These are phyloP conservation scores for Apeltes quadracus DNA, from an alignment of 2,113 vertebrate species.

Conservation along the genomic window DNA sequence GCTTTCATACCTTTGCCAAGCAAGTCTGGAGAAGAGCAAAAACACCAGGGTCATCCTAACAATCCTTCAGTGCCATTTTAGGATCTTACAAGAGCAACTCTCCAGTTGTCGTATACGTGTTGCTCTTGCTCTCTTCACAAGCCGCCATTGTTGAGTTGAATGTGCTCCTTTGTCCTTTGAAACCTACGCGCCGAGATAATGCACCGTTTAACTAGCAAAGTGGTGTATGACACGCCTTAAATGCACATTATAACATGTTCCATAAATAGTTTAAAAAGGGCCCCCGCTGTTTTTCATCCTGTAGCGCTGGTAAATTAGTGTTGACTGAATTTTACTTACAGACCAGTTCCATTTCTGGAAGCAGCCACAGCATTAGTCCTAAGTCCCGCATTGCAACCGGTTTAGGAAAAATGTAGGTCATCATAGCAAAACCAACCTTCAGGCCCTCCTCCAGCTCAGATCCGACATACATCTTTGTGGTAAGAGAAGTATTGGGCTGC, in stretches of 20 bases:
- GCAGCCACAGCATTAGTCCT: slow-evolving; percentile 59
- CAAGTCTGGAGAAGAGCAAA: neutral
- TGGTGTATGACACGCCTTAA: neutral
- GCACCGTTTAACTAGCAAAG: neutral
- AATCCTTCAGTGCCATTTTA: neutral
- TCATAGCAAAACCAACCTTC: slow-evolving; percentile 48
- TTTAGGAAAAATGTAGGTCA: slow-evolving; percentile 80
- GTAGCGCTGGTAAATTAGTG: slow-evolving; percentile 43
- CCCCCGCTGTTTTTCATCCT: slow-evolving; percentile 28
- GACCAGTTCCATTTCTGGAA: slow-evolving; percentile 53
- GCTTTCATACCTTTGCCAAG: neutral
- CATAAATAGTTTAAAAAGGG: neutral
- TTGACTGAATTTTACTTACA: slow-evolving; percentile 40
- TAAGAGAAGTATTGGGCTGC: slow-evolving; percentile 69
- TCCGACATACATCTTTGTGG: slow-evolving; percentile 74
- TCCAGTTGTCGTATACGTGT: neutral
- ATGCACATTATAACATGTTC: neutral
- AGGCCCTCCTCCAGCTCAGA: slow-evolving; percentile 62
- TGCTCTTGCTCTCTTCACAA: neutral
- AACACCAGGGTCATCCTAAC: neutral
- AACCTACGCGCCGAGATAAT: neutral
- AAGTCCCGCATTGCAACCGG: slow-evolving; percentile 59
- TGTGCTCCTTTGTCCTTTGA: neutral
- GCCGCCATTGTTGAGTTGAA: neutral
- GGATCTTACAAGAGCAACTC: neutral